Base-by-base conservation (phyloP, 2,888 invertebrate species). In the Xylocampa areola region DNA sequence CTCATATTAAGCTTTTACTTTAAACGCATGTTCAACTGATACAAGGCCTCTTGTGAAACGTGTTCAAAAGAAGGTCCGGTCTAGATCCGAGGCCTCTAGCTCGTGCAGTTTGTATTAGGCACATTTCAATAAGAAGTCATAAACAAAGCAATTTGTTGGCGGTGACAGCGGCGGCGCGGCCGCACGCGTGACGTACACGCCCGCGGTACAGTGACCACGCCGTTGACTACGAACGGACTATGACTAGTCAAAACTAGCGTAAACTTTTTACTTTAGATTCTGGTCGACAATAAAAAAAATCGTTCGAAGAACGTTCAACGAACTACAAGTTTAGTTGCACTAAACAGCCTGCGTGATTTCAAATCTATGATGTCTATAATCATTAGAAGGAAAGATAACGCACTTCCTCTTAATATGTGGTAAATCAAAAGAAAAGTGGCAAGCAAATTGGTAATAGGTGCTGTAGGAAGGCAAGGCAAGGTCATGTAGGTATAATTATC, bases 81-180 rank as follows among this genome's bases (percentile, higher is more conserved):
- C 57, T 23, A 68, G 55, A 53, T 68, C 33, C 14, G 37, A 55
- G 50, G 45, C 43, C 47, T 40, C 51, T 29, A 64, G 54, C 55
- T 53, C 51, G 57, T 50, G 66, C 63, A 65, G 60, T 70, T 63
- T 71, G 67, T 66, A 73, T 68, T 73, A 72, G 72, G 69, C 71
- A 82, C 80, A 81, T 79, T 85, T 85, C 72, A 82, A 81, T 83
- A 82, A 82, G 76, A 70, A 74, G 74, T 67, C 76, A 85, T 87
- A 86, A 86, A 87, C 85, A 84, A 83, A 84, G 79, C 79, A 87
- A 87, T 86, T 86, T 80, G 82, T 78, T 71, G 73, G 60, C 68
- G 77, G 68, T 79, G 81, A 79, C 80, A 80, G 75, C 66, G 62
- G 65, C 72, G 68, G 72, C 65, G 64, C 58, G 51, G 55, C 76